These are phyloP conservation scores for Porites divaricata DNA, from an alignment of 92 coral and sea anemone species.

Conservation along the genomic window DNA sequence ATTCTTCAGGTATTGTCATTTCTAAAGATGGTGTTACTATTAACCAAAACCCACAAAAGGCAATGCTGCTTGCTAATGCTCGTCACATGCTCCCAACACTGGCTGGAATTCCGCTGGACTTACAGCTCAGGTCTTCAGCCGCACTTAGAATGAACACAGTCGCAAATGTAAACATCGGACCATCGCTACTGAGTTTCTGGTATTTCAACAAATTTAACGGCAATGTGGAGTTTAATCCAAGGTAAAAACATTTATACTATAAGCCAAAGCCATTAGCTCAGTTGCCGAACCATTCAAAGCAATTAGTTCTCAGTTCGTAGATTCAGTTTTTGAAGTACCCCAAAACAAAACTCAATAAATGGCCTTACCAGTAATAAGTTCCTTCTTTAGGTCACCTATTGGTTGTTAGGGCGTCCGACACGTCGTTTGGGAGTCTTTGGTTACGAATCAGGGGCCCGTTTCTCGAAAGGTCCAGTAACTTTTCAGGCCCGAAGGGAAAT, in stretches of 20 bases:
- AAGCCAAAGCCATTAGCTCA: neutral
- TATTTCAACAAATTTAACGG: conserved; percentile 33
- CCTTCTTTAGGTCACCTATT: too few relatives aligned
- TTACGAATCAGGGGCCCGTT: too few relatives aligned
- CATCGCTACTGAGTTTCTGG: conserved; percentile 46
- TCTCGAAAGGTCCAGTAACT: too few relatives aligned
- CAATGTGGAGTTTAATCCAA: conserved; percentile 54
- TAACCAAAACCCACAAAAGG: conserved; percentile 58
- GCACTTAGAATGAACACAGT: conserved; percentile 37
- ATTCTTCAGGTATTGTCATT: conserved; percentile 62
- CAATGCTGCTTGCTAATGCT: conserved; percentile 59
- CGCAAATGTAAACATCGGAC: conserved; percentile 42
- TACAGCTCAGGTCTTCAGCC: conserved; percentile 50
- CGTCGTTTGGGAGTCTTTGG: too few relatives aligned
- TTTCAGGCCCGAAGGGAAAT: too few relatives aligned
- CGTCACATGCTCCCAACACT: conserved; percentile 85
- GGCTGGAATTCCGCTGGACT: conserved; percentile 79
- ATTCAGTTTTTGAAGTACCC: too few relatives aligned
- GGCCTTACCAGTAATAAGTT: too few relatives aligned
- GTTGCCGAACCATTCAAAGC: too few relatives aligned
- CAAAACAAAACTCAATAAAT: too few relatives aligned
- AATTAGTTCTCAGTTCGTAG: too few relatives aligned
- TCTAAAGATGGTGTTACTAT: conserved; percentile 63
- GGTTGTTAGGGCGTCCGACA: too few relatives aligned
- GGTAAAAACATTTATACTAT: conserved; percentile 35